Base-by-base conservation (phyloP, 35 echinoderm and acorn worm genomes). In the Anneissia japonica region DNA sequence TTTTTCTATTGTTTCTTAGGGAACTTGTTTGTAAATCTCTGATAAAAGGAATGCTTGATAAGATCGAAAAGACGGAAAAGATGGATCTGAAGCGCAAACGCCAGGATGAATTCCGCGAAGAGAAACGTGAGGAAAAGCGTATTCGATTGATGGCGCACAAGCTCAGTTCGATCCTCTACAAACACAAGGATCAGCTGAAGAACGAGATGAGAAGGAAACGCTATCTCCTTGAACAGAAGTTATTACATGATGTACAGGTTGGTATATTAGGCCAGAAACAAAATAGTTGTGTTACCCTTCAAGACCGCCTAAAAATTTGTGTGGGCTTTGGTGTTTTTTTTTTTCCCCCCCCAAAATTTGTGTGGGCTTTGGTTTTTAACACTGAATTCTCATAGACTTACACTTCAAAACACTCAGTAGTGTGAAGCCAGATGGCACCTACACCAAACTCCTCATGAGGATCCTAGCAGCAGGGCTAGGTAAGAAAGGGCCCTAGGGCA, bases 1-100 rank as follows among this genome's bases (percentile, higher is more conserved):
- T 4, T 34, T 17, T 17, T 77, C n/a, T 77, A 5, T 0, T 77
- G 31, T 77, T 37, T 26, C 3, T 23, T n/a, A 81, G 96, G 83
- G 89, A 90, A 83, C 79, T 79, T 34, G 78, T 87, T 30, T 86
- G 93, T 75, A 86, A 87, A 34, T 74, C 83, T 31, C 43, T 99
- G 77, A 94, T 99, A 90, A 99, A 99, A 46, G 29, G 16, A 3
- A 91, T 94, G 86, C 89, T 99, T 45, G 96, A 94, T 43, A 90
- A 86, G n/a, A 78, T 99, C 26, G 96, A 99, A 77, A 86, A 74
- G 75, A 90, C 91, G 30, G 96, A 99, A 80, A 88, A 77, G 19
- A 79, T 88, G 38, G 74, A 39, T 45, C 75, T 86, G 43, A 94
- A 99, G 74, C 81, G 96, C 33, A 99, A 99, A 40, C 77, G 51